These are phyloP conservation scores for Electrophaes corylata DNA, from an alignment of 2,888 invertebrate species.

Conservation along the genomic window DNA sequence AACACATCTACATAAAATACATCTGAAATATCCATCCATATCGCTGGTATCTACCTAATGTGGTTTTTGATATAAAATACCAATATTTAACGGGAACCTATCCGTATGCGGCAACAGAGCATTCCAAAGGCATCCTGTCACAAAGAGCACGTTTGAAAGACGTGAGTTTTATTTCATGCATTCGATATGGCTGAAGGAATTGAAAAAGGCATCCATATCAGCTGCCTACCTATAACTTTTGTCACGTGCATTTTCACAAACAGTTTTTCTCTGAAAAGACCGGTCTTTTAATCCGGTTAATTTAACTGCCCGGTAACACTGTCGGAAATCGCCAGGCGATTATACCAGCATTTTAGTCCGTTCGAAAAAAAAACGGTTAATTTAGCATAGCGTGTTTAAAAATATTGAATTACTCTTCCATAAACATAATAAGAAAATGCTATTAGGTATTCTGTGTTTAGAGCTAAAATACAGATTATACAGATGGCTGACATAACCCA, in stretches of 20 bases:
- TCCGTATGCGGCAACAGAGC: conserved; percentile 35
- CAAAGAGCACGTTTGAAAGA: conserved; percentile 55
- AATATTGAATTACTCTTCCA: too few species aligned
- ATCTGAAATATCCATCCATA: too few species aligned
- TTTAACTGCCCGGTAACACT: too few species aligned
- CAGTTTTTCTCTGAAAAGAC: background rate
- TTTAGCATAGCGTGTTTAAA: too few species aligned
- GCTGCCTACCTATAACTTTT: conserved; percentile 16
- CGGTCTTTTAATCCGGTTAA: too few species aligned
- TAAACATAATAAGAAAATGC: too few species aligned
- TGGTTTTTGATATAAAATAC: background rate
- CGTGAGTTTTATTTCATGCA: conserved; percentile 65
- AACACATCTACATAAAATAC: too few species aligned
- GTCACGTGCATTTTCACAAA: background rate
- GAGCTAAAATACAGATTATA: background rate
- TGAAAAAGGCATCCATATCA: conserved; percentile 54
- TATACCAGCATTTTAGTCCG: too few species aligned
- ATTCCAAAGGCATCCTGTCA: conserved; percentile 48
- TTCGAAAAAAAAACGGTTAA: too few species aligned
- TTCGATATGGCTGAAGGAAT: conserved; percentile 51
- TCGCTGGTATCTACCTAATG: too few species aligned
- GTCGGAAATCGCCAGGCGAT: too few species aligned
- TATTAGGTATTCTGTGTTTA: background rate
- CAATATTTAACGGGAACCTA: conserved; percentile 40
- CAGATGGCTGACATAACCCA: conserved; percentile 5